Evolutionary conservation across 2,888 invertebrate genomes (phyloP).

Genomic region (Hydropsyche betteni): DNA sequence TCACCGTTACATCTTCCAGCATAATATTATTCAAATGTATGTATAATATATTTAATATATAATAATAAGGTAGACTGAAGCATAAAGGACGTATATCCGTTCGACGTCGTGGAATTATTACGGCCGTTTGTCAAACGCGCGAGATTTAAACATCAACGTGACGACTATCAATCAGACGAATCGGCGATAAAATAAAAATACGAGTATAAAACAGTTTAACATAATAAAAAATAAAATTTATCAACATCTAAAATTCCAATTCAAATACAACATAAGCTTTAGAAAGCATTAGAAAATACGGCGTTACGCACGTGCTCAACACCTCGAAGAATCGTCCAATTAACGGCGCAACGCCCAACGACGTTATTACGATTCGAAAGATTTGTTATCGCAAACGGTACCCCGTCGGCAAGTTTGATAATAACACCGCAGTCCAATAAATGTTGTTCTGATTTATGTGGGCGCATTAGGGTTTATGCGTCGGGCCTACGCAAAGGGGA

Average conservation of each 20-base stretch:
- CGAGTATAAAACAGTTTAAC: no score
- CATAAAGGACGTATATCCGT: slow-evolving; percentile 9
- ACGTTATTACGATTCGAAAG: slow-evolving; percentile 3
- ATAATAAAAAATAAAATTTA: no score
- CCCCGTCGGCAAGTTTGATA: slow-evolving; percentile 38
- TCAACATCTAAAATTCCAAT: no score
- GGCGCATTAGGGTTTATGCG: slow-evolving; percentile 48
- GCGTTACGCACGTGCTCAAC: no score
- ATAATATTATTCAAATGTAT: no score
- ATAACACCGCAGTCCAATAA: slow-evolving; percentile 49
- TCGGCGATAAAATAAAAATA: not conserved
- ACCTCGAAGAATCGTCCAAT: not conserved
- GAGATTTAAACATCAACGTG: slow-evolving; percentile 12
- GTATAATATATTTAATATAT: no score
- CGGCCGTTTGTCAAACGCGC: slow-evolving; percentile 13
- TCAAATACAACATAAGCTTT: no score
- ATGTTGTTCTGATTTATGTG: slow-evolving; percentile 48
- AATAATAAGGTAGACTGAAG: no score
- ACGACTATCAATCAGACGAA: slow-evolving; percentile 17
- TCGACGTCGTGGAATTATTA: slow-evolving; percentile 18
- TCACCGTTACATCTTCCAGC: no score
- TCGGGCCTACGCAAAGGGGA: no score
- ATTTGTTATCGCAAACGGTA: slow-evolving; percentile 1
- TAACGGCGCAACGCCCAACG: not conserved
- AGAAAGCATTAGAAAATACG: no score